Evolutionary conservation across 2,888 invertebrate species (phyloP), one percentile per base, ranked within the genome.

Genomic region (Synergus laeviventris): DNA sequence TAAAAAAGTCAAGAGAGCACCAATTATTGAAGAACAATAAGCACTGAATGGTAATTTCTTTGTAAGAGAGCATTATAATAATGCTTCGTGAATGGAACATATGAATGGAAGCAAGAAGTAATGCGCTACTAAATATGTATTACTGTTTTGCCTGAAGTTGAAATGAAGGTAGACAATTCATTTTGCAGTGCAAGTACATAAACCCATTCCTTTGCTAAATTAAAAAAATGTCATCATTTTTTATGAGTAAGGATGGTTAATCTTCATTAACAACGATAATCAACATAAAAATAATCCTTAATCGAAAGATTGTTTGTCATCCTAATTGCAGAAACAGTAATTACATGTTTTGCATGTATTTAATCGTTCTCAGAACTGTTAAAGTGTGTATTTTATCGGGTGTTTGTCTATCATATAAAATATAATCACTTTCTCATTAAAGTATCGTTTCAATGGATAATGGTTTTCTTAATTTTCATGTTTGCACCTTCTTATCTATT

Each of bases 21-120:
- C 45, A 16, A 66, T 66, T 66, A 66, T 66, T 66, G 66, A 16
- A 45, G 66, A 66, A 66, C 66, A 66, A 66, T 66, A 66, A 21
- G 24, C 45, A 45, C 66, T 16, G 45, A 45, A 66, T 42, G 42
- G 16, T 45, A 66, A 66, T 66, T 45, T 66, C 18, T 14, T 24
- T 42, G 21, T 45, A 66, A 66, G 66, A 42, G 42, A 66, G 66
- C 45, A 66, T 24, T 39, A 66, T 66, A 66, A 66, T 66, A 66
- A 64, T 45, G 45, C 66, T 66, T 42, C 21, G 66, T 18, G 66
- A 66, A 66, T 66, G 45, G 16, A 66, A 16, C 66, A 66, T 24
- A 66, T 66, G 21, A 66, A 45, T 45, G 42, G 45, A 16, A 66
- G 24, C 45, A 66, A 21, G 42, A 66, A 45, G 1, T 66, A 66